phyloP scores from a whole-genome alignment of 2,888 invertebrate species.

The Hoplodrina blanda region DNA sequence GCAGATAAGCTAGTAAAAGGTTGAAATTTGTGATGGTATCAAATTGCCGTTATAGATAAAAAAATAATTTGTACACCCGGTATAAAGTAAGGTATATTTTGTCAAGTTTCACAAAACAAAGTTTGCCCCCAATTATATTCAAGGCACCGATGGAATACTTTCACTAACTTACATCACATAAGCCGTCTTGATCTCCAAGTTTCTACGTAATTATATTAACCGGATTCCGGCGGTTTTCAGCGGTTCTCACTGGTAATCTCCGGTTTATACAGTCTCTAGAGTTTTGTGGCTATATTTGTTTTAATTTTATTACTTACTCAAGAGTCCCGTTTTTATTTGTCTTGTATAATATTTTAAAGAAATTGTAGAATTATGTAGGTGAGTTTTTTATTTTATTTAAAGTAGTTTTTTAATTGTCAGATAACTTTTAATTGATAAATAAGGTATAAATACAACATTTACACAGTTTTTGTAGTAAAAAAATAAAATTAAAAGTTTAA shows the following conservation, averaged over 20 bases:
- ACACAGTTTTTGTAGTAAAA: too few species aligned
- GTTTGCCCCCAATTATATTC: conserved; percentile 38
- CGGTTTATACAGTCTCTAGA: conserved; percentile 60
- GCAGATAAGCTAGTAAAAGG: too few species aligned
- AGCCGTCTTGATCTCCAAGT: conserved; percentile 63
- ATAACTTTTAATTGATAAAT: too few species aligned
- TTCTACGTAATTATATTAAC: conserved; percentile 65
- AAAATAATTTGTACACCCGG: too few species aligned
- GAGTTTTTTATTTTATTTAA: not conserved
- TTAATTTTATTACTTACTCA: conserved; percentile 57
- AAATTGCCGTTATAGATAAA: too few species aligned
- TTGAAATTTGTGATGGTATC: too few species aligned
- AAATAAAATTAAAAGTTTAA: too few species aligned
- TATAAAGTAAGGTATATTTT: not conserved
- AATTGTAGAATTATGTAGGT: not conserved
- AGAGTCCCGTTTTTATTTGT: conserved; percentile 24
- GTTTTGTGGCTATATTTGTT: conserved; percentile 60
- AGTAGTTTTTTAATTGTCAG: not conserved
- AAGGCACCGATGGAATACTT: conserved; percentile 57
- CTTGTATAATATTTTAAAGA: conserved; percentile 9
- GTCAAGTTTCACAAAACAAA: conserved; percentile 12
- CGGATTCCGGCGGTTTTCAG: conserved; percentile 61
- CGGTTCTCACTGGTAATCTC: conserved; percentile 64
- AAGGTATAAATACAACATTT: too few species aligned
- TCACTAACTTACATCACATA: conserved; percentile 50